A percentile compares a stretch with the other conserved stretches of the same genome.
phyloP scores from a whole-genome alignment of 2,797 vertebrate species.

The Alca torda region DNA sequence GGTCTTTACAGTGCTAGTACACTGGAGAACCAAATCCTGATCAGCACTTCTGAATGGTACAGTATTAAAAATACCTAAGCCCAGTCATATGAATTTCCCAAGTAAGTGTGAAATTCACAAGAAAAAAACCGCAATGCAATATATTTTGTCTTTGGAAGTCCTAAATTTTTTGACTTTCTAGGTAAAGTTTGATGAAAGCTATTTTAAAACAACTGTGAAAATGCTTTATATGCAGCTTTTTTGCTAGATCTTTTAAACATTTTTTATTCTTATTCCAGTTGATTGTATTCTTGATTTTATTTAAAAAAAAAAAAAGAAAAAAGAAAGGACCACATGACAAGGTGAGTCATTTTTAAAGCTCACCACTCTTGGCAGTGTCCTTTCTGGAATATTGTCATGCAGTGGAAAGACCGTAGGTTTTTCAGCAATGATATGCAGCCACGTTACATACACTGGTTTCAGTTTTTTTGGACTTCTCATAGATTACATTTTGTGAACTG shows the following conservation, averaged over 20 bases:
- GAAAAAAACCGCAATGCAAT: constrained; percentile 26
- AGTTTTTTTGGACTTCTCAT: neutral
- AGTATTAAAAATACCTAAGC: constrained; percentile 51
- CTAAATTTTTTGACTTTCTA: neutral
- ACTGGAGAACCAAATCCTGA: neutral
- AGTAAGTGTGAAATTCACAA: constrained; percentile 30
- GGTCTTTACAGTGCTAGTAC: neutral
- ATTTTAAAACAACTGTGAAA: constrained; percentile 48
- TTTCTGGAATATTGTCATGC: neutral
- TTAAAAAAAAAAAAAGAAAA: neutral
- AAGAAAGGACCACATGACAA: neutral
- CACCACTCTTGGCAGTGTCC: neutral
- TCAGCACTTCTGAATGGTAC: constrained; percentile 28
- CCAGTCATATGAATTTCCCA: neutral
- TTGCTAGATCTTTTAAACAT: neutral
- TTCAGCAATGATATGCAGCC: neutral
- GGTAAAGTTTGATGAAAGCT: neutral
- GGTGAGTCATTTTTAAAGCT: constrained; percentile 6
- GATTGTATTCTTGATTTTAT: constrained; percentile 14
- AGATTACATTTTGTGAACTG: constrained; percentile 20
- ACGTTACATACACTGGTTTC: neutral
- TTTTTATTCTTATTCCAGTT: constrained; percentile 9
- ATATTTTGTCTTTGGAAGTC: neutral
- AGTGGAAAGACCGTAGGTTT: neutral
- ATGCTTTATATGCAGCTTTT: constrained; percentile 44